These are phyloP conservation scores for Cyprinodon variegatus DNA, from an alignment of 2,113 vertebrate genomes.

Conservation along the genomic window DNA sequence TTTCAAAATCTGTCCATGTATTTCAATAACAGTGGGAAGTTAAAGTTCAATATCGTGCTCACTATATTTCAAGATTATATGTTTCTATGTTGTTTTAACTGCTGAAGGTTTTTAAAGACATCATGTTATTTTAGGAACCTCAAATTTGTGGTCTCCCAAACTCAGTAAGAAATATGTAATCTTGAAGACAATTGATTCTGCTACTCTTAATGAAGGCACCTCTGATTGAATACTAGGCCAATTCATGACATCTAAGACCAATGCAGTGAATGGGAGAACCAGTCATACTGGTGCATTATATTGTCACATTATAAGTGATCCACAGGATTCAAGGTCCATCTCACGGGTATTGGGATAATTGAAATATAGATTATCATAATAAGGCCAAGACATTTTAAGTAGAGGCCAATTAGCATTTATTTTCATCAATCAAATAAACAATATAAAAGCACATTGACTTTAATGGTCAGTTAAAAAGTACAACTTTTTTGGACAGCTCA, in stretches of 20 bases:
- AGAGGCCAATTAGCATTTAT: background rate
- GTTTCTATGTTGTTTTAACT: too few relatives aligned
- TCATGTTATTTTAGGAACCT: too few relatives aligned
- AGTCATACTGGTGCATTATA: background rate
- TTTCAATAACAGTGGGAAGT: too few relatives aligned
- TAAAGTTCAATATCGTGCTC: too few relatives aligned
- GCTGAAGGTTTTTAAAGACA: too few relatives aligned
- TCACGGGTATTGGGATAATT: background rate
- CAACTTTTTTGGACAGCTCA: background rate
- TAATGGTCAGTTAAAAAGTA: background rate
- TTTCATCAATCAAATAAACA: background rate
- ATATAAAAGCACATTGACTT: background rate
- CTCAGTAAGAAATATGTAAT: too few relatives aligned
- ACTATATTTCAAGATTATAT: too few relatives aligned
- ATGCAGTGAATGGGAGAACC: background rate
- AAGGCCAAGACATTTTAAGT: too few relatives aligned
- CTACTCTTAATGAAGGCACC: background rate
- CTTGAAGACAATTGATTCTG: background rate
- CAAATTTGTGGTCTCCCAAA: too few relatives aligned
- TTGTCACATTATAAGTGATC: conserved; percentile 6
- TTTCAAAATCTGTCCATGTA: too few relatives aligned
- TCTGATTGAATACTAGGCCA: conserved; percentile 3
- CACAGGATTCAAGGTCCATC: background rate
- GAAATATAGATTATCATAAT: background rate
- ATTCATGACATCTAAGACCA: background rate